Base-by-base conservation (phyloP, 2,888 invertebrate species). In the Tuta absoluta region DNA sequence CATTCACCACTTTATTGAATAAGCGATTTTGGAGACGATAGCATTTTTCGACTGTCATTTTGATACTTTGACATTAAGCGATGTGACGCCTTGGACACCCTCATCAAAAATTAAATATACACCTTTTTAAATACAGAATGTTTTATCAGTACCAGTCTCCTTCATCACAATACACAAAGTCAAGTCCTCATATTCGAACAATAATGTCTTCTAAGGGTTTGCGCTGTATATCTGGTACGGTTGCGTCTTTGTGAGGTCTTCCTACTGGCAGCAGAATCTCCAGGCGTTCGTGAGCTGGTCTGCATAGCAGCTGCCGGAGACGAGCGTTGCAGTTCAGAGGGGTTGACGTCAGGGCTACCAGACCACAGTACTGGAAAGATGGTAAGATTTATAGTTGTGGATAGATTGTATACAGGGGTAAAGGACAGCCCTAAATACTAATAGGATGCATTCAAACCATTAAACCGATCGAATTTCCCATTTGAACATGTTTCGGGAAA, bases 311-410 rank as follows among this genome's bases (percentile, higher is more conserved):
- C 21, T 88, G 85, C 12, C 96, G 92, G 23, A 98, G 90, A 0
- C 96, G 95, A 2, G 96, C 95, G 11, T 97, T 97, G 85, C 98
- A 97, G 84, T 98, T 98, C 58, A 98, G 86, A 0, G 98, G 98
- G 0, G 98, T 98, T 2, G 98, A 97, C 0, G 97, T 96, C 49
- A 98, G 89, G 0, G 98, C 96, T 58, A 95, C 96, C 58, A 98
- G 85, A 0, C 98, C 98, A 63, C 97, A 96, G 76, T 96, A 94
- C 95, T 97, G 88, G 49, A 92, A 56, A 56, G 4, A 56, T 24
- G 1, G 17, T 1, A 17, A 56, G 12, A 3, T 38, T 38, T 11
- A 38, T 38, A 11, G 12, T 38, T 8, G 12, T 12, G 41, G 12
- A 37, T 33, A 33, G 8, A 7, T 7, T 33, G 3, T 33, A 33